phyloP scores from a whole-genome alignment of 2,888 invertebrate genomes.

The Hydriomena furcata region DNA sequence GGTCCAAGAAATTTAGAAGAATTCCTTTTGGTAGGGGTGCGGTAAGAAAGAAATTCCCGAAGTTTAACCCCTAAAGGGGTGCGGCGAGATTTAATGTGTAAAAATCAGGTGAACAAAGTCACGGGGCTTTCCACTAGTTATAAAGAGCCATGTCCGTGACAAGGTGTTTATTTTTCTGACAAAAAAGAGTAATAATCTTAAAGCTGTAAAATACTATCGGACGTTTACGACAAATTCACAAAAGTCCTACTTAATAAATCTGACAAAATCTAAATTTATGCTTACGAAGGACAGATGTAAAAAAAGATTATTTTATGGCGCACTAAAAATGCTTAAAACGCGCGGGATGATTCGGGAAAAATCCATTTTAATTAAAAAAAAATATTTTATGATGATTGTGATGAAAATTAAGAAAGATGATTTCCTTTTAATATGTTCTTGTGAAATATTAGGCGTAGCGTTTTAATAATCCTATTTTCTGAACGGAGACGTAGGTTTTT shows the following conservation, averaged over 20 bases:
- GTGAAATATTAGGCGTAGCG: conserved; percentile 27
- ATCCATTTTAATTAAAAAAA: conserved; percentile 74
- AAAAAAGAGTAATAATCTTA: conserved; percentile 67
- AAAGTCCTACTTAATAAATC: conserved; percentile 78
- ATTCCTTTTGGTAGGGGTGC: no score
- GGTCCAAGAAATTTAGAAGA: no score
- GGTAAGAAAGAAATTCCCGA: no score
- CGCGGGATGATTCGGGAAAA: conserved; percentile 63
- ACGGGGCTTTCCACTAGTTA: no score
- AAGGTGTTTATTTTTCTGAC: conserved; percentile 56
- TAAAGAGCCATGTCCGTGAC: conserved; percentile 49
- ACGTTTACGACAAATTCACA: conserved; percentile 80
- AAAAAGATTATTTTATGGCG: conserved; percentile 58
- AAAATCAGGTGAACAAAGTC: no score
- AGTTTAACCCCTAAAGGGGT: no score
- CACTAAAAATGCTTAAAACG: conserved; percentile 64
- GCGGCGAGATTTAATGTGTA: no score
- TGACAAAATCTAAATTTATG: conserved; percentile 77
- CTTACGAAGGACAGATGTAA: conserved; percentile 55
- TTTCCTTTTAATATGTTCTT: conserved; percentile 39
- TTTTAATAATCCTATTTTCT: conserved; percentile 17
- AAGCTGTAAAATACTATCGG: conserved; percentile 72
- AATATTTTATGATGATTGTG: conserved; percentile 52
- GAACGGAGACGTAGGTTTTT: neutral
- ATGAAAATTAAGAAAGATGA: conserved; percentile 50